phyloP scores from a whole-genome alignment of 2,797 vertebrate species.

The Paguma larvata region DNA sequence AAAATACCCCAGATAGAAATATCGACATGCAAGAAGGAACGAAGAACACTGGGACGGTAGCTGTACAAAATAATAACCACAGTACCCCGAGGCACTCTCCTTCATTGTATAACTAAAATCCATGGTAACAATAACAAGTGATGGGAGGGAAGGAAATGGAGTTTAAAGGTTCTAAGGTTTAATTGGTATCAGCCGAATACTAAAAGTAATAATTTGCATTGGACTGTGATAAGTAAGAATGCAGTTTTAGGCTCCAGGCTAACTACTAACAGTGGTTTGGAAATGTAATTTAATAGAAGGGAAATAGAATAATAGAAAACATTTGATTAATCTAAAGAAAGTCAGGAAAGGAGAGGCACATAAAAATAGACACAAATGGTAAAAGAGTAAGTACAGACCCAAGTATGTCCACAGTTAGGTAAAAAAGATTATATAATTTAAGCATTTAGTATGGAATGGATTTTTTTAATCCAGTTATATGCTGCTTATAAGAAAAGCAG shows the following conservation, averaged over 20 bases:
- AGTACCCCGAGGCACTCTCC: background rate
- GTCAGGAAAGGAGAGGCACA: background rate
- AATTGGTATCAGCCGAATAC: background rate
- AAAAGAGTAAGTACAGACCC: background rate
- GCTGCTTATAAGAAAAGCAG: background rate
- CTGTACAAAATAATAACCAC: background rate
- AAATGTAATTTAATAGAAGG: constrained; percentile 50
- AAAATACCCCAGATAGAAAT: constrained; percentile 12
- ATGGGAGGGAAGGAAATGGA: background rate
- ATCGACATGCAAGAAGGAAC: background rate
- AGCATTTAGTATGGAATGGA: background rate
- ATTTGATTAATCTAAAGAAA: constrained; percentile 57
- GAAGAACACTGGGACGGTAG: background rate
- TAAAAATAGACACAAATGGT: constrained; percentile 43
- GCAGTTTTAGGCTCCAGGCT: constrained; percentile 14
- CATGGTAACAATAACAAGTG: background rate
- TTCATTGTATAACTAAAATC: background rate
- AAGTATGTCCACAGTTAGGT: background rate
- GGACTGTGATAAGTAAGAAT: constrained; percentile 26
- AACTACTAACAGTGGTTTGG: constrained; percentile 50
- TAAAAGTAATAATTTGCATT: constrained; percentile 42
- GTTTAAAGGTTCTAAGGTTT: background rate
- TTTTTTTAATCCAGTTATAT: background rate
- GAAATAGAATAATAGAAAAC: constrained; percentile 51
- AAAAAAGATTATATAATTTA: background rate